Base-by-base conservation (phyloP, 2,113 vertebrate species). In the Oreotrochilus melanogaster region DNA sequence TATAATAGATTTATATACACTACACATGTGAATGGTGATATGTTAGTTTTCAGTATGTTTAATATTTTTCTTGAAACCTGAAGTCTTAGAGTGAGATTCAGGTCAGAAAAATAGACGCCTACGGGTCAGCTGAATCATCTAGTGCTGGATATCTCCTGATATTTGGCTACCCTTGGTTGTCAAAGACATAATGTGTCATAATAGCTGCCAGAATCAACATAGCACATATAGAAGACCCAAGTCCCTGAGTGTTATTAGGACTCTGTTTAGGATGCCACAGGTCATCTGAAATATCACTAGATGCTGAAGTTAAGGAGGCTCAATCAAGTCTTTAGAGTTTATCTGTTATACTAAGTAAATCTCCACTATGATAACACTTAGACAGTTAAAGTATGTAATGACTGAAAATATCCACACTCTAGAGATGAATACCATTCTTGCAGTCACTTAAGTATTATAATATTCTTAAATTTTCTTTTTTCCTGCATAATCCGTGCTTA, bases 1-100 rank as follows among this genome's bases (percentile, higher is more conserved):
- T 54, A 23, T 51, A 43, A 70, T 14, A 71, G 6, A 33, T 2
- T 14, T 47, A 64, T 25, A 21, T 0, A 7, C 30, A 35, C 0
- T 1, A 65, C 14, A 21, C 15, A 10, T 17, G 7, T 74, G 9
- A 5, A 9, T 45, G 5, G n/a, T 76, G 8, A 10, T 11, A 8
- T 30, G n/a, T 45, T 61, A 53, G 65, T 78, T 56, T 18, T 42
- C 31, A 58, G n/a, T 48, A 43, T 37, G 23, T 54, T 71, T 39
- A 51, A 21, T 21, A 65, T 31, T 95, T 83, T 80, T 70, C 39
- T 62, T 83, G 69, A 62, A 80, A 65, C 2, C 8, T 78, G 60
- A 70, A 39, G 10, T 39, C 9, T 35, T 53, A 73, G 10, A 27
- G 5, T 70, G 69, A 70, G 43, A 80, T 80, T 78, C 51, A 22